Base-by-base conservation (phyloP, 2,888 invertebrate genomes). In the Atethmia centrago region DNA sequence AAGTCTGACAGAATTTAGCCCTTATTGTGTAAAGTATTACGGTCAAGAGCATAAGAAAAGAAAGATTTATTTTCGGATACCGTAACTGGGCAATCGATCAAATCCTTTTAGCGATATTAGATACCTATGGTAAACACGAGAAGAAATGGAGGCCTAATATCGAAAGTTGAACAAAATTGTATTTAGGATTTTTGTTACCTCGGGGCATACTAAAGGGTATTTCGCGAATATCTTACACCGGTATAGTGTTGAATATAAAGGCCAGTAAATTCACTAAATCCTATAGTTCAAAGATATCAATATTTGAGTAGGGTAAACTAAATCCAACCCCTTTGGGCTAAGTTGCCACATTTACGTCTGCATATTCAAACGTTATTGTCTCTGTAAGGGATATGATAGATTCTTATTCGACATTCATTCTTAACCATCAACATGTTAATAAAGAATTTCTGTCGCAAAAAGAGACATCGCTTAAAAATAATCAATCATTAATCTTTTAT, bases 61-160 rank as follows among this genome's bases (percentile, higher is more conserved):
- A 19, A 62, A 19, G 1, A 79, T 62, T 65, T 73, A 61, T 58
- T 78, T 77, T 58, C 36, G 61, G 49, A 56, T 56, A 62, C 14
- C 36, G 19, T 28, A 14, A 74, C 80, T n/a, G 7, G 21, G 62
- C 31, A 45, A 80, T 78, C 56, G 62, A 78, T 78, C 74, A 80
- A 80, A 62, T 74, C 80, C 74, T 78, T 78, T 77, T 79, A 77
- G 53, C 64, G 64, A 31, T 77, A 77, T 79, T 61, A 61, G 59
- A 79, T 71, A 77, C 69, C 25, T 71, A 79, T 58, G 40, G 80
- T 61, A 77, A 79, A 73, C 77, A 79, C 64, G 73, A 64, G 10
- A 59, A 49, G 77, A 21, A 64, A 79, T 59, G 47, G 59, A 64
- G 19, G 31, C 25, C 4, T 47, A 47, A 77, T 77, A 71, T 79